Percentiles rank a stretch among this genome's conserved stretches.
Conservation (phyloP, 2,797 vertebrate genomes). For the Eupleurogrammus muticus region DNA sequence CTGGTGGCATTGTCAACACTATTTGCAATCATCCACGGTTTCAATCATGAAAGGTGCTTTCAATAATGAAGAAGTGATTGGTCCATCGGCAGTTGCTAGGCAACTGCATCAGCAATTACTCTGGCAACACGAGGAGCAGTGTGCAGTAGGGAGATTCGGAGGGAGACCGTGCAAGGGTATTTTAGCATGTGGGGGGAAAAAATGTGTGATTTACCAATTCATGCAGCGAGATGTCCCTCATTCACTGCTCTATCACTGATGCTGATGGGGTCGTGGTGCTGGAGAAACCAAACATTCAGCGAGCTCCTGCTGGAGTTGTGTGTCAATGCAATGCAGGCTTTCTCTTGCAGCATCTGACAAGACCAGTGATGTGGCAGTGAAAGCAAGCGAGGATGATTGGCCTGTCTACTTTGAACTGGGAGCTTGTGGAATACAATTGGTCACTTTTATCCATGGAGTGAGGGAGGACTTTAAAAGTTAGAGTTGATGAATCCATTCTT, state of each 20-base stretch:
- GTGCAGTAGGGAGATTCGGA: constrained; percentile 35
- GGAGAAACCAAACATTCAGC: constrained; percentile 7
- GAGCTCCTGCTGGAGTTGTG: background rate
- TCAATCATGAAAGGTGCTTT: constrained; percentile 67
- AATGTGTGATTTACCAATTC: constrained; percentile 18
- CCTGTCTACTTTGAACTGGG: background rate
- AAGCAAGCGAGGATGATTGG: constrained; percentile 2
- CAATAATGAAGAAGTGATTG: constrained; percentile 63
- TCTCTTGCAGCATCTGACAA: background rate
- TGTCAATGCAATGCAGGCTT: background rate
- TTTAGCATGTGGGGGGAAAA: constrained; percentile 32
- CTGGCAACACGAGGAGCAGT: constrained; percentile 60
- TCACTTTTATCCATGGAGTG: background rate
- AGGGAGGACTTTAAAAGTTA: background rate
- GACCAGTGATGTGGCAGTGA: background rate
- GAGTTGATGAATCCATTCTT: background rate
- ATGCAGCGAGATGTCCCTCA: background rate
- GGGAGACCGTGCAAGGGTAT: constrained; percentile 48
- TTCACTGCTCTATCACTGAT: constrained; percentile 16
- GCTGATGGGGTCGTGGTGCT: background rate
- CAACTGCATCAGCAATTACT: constrained; percentile 79
- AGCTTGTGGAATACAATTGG: background rate
- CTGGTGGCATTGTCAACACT: background rate
- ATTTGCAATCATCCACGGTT: constrained; percentile 48
- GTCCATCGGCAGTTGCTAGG: constrained; percentile 82